Conservation (phyloP, 2,888 invertebrate genomes). For the Ophonus ardosiacus region DNA sequence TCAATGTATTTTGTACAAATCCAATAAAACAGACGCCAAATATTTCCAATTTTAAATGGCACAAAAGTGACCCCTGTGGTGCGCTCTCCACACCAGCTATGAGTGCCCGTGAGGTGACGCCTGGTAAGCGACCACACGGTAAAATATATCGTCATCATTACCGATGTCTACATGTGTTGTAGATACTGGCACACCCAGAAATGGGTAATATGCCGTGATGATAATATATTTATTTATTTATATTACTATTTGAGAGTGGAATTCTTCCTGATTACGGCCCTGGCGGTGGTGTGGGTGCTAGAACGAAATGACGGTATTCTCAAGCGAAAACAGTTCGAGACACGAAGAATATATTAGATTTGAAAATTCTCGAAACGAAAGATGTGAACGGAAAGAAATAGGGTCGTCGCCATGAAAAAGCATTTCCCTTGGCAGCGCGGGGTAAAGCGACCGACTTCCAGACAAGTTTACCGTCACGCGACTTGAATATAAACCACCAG, state of each 20-base stretch:
- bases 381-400: constrained; percentile 47
- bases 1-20: no score
- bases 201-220: no score
- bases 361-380: constrained; percentile 61
- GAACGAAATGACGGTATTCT: constrained; percentile 57
- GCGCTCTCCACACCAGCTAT: no score
- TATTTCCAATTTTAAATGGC: no score
- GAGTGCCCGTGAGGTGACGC: no score
- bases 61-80: no score
- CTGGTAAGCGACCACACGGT: no score
- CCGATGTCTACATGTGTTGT: no score
- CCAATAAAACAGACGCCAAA: no score
- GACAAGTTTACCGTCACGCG: constrained; percentile 49
- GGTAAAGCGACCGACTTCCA: constrained; percentile 16
- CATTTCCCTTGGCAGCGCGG: constrained; percentile 9
- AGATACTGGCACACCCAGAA: no score
- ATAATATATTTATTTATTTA: no score
- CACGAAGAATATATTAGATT: constrained; percentile 63
- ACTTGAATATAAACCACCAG: constrained; percentile 23
- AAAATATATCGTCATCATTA: no score
- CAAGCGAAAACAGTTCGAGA: constrained; percentile 60
- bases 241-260: not conserved
- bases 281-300: constrained; percentile 6
- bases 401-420: constrained; percentile 54
- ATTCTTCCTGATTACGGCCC: constrained; percentile 3